Evolutionary conservation across 2,113 vertebrate genomes (phyloP), one percentile per base, ranked within the genome.

Genomic region (Oryzias woworae): DNA sequence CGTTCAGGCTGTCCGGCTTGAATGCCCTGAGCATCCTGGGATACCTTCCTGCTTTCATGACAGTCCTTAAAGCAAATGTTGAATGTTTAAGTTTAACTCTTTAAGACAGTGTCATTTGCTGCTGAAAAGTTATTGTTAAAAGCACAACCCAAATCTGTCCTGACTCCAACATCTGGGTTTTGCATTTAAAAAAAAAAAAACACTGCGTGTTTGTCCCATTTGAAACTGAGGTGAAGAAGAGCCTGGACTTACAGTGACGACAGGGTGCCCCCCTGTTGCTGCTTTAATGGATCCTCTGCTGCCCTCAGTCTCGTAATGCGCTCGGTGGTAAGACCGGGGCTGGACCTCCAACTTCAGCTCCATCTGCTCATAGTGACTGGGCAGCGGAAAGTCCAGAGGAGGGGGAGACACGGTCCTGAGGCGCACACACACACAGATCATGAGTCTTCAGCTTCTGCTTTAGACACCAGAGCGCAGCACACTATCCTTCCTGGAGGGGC

Each of bases 291-390:
- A 94, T 63, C 97, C 97, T 77, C 97, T 90, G 85, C 97, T 98
- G 80, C 97, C 97, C 89, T 98, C 97, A 0, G 97, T 98, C 91
- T 98, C 97, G 54, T 98, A 99, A 84, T 99, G 97, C 7, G 97
- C 97, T 89, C 97, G 89, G 92, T 99, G 97, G 81, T 96, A 95
- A 57, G 94, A 91, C 86, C 91, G 94, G 76, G 97, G 97, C 76
- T 98, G 95, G 22, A 97, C 91, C 85, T 98, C 97, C 84, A 99
- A 89, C 88, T 94, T 95, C 71, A 99, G 88, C 85, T 98, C 96
- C 81, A 85, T 96, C 54, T 94, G 95, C 48, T 94, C 93, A 16
- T 92, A 95, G 83, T 94, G 94, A 88, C 82, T 90, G 52, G 96
- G 95, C 79, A 99, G 92, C 58, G 93, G 94, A 91, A 93, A 96